Conservation (phyloP, 1,140 invertebrate species). For the Phenacoccus solenopsis region DNA sequence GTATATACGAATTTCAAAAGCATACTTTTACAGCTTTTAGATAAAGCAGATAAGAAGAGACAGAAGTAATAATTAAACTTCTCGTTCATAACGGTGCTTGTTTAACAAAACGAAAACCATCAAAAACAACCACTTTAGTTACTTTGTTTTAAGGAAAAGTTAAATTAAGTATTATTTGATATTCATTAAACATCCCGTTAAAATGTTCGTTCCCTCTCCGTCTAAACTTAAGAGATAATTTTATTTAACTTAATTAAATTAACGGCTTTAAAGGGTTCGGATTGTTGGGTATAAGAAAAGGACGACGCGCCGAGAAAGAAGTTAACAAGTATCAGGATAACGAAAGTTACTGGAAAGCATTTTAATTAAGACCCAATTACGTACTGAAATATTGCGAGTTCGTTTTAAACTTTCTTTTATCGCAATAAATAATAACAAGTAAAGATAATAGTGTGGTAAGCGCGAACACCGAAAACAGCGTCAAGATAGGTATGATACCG, state of each 20-base stretch:
- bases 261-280: neutral
- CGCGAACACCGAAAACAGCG: too few species aligned
- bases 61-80: neutral
- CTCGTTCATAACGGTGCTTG: neutral
- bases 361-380: conserved; percentile 3
- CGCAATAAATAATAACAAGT: neutral
- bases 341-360: conserved; percentile 1
- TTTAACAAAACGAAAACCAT: conserved; percentile 3
- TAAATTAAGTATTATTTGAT: conserved; percentile 4
- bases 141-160: conserved; percentile 3
- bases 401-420: neutral
- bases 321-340: conserved; percentile 2
- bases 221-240: neutral
- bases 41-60: neutral
- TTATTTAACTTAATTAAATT: conserved; percentile 4
- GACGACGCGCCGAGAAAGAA: neutral
- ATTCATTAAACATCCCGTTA: conserved; percentile 2
- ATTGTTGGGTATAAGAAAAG: conserved; percentile 2
- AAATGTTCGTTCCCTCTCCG: neutral
- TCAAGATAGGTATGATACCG: too few species aligned
- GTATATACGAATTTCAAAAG: conserved; percentile 2
- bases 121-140: conserved; percentile 2
- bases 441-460: conserved; percentile 1
- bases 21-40: conserved; percentile 2
- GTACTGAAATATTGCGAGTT: neutral